Evolutionary conservation across 2,113 vertebrate genomes (phyloP).

Genomic region (Rhinolophus sinicus): DNA sequence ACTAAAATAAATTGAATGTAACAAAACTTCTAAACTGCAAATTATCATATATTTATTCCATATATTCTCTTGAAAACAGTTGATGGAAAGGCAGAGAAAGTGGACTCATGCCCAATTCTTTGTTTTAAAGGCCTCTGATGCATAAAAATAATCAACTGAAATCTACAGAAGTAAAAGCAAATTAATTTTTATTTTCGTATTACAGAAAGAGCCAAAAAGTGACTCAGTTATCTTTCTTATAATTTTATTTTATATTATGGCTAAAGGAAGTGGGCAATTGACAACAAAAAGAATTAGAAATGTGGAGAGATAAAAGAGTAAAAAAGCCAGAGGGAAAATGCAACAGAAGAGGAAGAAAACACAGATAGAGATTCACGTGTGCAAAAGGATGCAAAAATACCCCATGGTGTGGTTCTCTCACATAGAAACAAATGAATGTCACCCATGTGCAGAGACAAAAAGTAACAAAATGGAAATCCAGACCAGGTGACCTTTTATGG

Average conservation of each 20-base stretch:
- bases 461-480: background rate
- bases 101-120: background rate
- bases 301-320: too few species aligned
- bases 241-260: background rate
- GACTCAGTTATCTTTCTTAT: background rate
- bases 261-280: background rate
- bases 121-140: background rate
- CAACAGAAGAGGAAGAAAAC: background rate
- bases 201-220: background rate
- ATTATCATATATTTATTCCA: background rate
- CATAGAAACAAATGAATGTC: background rate
- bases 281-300: background rate
- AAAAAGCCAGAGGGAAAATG: background rate
- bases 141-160: background rate
- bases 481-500: fast-evolving
- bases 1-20: background rate
- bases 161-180: background rate
- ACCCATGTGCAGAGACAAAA: background rate
- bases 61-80: background rate
- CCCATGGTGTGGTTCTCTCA: fast-evolving
- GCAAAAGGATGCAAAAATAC: background rate
- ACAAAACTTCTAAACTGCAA: background rate
- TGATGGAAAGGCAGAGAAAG: background rate
- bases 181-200: background rate
- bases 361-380: fast-evolving